Percentiles rank a stretch among this genome's conserved stretches.
Conservation (phyloP, 2,113 vertebrate genomes). For the Ameiurus melas region DNA sequence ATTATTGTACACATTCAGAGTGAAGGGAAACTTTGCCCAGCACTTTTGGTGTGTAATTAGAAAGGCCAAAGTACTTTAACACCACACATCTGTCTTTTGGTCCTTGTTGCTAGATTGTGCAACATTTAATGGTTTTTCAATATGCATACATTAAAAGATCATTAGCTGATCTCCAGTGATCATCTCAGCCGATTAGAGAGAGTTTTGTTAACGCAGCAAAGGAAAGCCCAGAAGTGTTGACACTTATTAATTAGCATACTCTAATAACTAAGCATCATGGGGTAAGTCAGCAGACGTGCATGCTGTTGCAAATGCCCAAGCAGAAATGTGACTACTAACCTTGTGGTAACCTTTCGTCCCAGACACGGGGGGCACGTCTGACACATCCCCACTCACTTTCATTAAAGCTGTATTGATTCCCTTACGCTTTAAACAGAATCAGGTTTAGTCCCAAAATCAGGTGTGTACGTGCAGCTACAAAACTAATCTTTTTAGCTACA, state of each 20-base stretch:
- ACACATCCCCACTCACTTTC: neutral
- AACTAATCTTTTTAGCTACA: too few species aligned
- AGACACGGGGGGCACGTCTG: neutral
- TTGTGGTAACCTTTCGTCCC: neutral
- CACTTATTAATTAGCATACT: constrained; percentile 77
- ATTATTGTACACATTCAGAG: neutral
- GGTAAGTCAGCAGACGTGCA: constrained; percentile 11
- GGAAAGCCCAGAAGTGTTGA: constrained; percentile 69
- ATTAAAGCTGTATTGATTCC: neutral
- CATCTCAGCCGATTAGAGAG: constrained; percentile 76
- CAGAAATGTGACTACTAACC: neutral
- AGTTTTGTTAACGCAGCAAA: constrained; percentile 68
- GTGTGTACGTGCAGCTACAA: neutral
- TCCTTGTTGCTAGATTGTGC: constrained; percentile 56
- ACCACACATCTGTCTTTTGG: constrained; percentile 47
- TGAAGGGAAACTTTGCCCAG: neutral
- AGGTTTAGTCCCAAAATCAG: neutral
- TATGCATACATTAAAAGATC: constrained; percentile 67
- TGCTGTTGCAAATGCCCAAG: neutral
- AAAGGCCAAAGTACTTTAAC: constrained; percentile 29
- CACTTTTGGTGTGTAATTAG: constrained; percentile 34
- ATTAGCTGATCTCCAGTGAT: constrained; percentile 69
- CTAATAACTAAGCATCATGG: constrained; percentile 58
- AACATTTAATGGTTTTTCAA: constrained; percentile 64
- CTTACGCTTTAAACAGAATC: neutral